Percentiles rank a stretch among this genome's conserved stretches.
Conservation (phyloP, 1,140 invertebrate genomes). For the Drosophila lini region DNA sequence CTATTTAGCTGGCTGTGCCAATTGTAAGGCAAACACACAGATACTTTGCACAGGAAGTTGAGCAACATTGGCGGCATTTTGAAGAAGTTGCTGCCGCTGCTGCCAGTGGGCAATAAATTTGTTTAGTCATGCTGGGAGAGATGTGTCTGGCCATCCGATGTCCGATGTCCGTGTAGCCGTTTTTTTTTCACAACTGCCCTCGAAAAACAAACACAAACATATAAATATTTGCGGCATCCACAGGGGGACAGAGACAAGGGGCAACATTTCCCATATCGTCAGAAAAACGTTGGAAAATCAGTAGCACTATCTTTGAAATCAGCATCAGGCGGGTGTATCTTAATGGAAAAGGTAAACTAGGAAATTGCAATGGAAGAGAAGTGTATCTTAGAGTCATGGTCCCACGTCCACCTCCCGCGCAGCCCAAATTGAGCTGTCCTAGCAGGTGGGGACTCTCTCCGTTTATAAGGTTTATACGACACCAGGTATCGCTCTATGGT, state of each 20-base stretch:
- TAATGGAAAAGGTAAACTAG: slow-evolving; percentile 28
- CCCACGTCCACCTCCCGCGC: no score
- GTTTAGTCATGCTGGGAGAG: slow-evolving; percentile 65
- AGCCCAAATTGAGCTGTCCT: no score
- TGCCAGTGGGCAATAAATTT: slow-evolving; percentile 52
- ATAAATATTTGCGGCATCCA: slow-evolving; percentile 61
- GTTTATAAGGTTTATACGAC: no score
- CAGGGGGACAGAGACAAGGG: slow-evolving; percentile 26
- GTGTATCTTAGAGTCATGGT: background rate
- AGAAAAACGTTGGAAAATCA: slow-evolving; percentile 31
- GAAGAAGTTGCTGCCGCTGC: slow-evolving; percentile 55
- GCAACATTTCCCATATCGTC: slow-evolving; percentile 44
- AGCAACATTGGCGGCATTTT: slow-evolving; percentile 78
- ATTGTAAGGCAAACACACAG: slow-evolving; percentile 68
- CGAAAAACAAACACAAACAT: slow-evolving; percentile 71
- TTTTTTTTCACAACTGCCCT: slow-evolving; percentile 71
- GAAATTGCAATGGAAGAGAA: slow-evolving; percentile 1
- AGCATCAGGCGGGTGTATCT: slow-evolving; percentile 10
- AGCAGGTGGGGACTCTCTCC: no score
- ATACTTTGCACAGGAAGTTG: slow-evolving; percentile 74
- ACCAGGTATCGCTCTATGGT: no score
- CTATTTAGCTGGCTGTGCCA: slow-evolving; percentile 51
- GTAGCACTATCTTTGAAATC: slow-evolving; percentile 40
- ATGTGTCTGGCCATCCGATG: slow-evolving; percentile 16
- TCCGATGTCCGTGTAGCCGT: slow-evolving; percentile 26